Base-by-base conservation (phyloP, 2,888 invertebrate species). In the Saturnia pavonia region DNA sequence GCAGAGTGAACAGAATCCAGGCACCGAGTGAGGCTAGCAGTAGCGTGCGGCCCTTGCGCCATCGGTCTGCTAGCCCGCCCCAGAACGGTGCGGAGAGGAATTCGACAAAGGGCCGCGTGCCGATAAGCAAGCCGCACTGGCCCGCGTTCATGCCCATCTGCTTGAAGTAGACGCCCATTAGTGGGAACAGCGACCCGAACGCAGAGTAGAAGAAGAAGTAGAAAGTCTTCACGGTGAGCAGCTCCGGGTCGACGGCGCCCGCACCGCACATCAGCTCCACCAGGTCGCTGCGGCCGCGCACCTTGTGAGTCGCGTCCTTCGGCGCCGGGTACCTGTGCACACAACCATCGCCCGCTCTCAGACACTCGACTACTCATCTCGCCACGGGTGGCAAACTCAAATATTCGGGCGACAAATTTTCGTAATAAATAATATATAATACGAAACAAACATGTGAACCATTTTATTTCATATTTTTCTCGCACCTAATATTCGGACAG, bases 191-290 rank as follows among this genome's bases (percentile, higher is more conserved):
- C 0, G 99, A 99, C 9, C 99, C 99, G 88, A 99, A 99, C 1
- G 99, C 99, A 63, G 99, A 98, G 91, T 99, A 99, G 94, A 99
- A 99, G 95, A 99, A 99, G 94, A 99, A 99, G 90, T 99, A 99
- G 92, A 99, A 99, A 34, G 98, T 97, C 92, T 99, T 99, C 79
- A 99, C 98, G 70, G 99, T 97, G 78, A 99, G 95, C 70, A 99
- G 94, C 89, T 99, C 98, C 80, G 97, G 97, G 89, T 99, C 98
- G 60, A 98, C 96, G 51, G 96, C 94, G 74, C 88, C 92, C 0
- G 97, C 97, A 48, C 97, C 97, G 86, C 96, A 97, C 76, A 98
- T 89, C 89, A 96, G 95, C 93, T 98, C 98, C 79, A 98, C 90
- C 78, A 98, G 86, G 88, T 98, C 98, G 78, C 97, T 96, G 87